Conservation (phyloP, 2,113 vertebrate genomes). For the Aspidoscelis tigris region DNA sequence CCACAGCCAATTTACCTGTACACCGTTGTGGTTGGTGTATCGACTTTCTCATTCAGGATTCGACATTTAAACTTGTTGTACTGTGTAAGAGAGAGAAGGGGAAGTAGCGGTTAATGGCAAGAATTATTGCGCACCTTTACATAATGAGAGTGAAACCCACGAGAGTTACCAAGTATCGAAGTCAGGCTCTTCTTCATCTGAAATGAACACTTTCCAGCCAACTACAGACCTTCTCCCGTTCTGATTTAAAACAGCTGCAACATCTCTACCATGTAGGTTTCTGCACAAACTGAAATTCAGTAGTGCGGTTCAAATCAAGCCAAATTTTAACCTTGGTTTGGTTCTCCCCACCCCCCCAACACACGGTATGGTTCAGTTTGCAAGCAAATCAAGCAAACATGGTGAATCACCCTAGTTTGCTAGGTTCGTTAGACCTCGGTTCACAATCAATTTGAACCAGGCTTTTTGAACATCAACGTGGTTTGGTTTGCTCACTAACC, state of each 20-base stretch:
- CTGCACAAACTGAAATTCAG: too few species aligned
- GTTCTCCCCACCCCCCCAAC: too few species aligned
- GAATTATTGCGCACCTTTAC: neutral
- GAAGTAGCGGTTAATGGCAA: neutral
- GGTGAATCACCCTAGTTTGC: too few species aligned
- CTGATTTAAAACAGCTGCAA: neutral
- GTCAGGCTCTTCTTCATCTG: neutral
- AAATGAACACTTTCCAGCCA: neutral
- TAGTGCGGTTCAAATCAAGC: too few species aligned
- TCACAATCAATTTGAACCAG: too few species aligned
- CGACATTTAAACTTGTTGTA: conserved; percentile 83
- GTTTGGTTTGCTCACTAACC: too few species aligned
- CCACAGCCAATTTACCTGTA: conserved; percentile 74
- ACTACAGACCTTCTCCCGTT: neutral
- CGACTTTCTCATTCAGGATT: conserved; percentile 81
- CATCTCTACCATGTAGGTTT: too few species aligned
- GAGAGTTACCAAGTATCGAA: neutral
- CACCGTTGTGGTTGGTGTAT: conserved; percentile 78
- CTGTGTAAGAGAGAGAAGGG: conserved; percentile 56
- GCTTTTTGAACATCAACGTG: too few species aligned
- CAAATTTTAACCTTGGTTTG: too few species aligned
- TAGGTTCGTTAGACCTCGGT: too few species aligned
- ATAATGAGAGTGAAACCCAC: neutral
- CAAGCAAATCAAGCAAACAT: too few species aligned
- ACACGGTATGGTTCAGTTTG: too few species aligned